phyloP scores from a whole-genome alignment of 2,113 vertebrate species.

The Petaurus breviceps region DNA sequence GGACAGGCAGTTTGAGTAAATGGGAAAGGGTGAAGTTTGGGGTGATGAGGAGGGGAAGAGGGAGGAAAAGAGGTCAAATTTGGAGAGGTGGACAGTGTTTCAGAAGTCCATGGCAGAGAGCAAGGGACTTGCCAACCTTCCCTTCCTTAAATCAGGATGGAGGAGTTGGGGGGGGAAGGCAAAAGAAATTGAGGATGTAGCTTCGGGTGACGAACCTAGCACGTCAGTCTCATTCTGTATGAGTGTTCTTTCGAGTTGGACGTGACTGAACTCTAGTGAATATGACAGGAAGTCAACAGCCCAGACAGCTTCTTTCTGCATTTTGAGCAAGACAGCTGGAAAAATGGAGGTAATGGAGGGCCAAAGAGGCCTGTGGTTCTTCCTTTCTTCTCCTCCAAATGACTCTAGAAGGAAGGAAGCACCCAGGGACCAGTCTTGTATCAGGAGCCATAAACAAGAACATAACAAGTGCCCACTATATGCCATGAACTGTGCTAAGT shows the following conservation, averaged over 20 bases:
- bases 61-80: background rate
- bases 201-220: background rate
- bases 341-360: background rate
- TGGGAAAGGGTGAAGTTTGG: background rate
- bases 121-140: background rate
- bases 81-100: conserved; percentile 34
- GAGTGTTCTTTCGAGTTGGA: background rate
- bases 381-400: background rate
- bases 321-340: background rate
- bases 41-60: conserved; percentile 42
- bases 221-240: conserved; percentile 19
- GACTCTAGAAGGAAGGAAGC: background rate
- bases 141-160: background rate
- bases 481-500: background rate
- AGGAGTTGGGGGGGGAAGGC: background rate
- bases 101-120: conserved; percentile 40
- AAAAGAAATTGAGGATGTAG: background rate
- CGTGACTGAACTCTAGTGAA: background rate
- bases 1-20: background rate
- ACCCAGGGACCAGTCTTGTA: background rate
- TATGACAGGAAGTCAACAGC: background rate
- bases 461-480: background rate
- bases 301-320: background rate
- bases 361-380: background rate
- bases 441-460: background rate